Evolutionary conservation across 2,797 vertebrate species (phyloP).

Genomic region (Knipowitschia caucasica): DNA sequence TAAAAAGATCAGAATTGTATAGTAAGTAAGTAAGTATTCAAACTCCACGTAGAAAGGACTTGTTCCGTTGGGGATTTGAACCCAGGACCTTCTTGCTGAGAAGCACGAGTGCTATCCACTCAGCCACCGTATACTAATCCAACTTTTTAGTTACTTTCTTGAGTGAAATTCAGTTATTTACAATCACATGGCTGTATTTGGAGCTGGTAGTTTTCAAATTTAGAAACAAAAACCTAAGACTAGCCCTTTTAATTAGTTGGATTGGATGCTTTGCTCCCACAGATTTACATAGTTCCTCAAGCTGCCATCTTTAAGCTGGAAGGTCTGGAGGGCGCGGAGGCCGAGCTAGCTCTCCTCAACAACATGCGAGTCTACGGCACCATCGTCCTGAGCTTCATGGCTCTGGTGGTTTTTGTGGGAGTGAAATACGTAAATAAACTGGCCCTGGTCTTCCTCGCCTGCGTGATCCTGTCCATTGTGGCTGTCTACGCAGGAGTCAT

Average conservation of each 20-base stretch:
- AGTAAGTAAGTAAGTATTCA: no score
- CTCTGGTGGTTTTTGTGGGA: slow-evolving; percentile 92
- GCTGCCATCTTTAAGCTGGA: slow-evolving; percentile 94
- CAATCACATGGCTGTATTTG: no score
- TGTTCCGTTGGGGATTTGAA: no score
- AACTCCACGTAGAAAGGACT: no score
- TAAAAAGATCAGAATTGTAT: no score
- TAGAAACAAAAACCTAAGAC: neutral
- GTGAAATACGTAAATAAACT: slow-evolving; percentile 99
- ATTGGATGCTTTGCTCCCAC: neutral
- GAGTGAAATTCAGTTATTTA: no score
- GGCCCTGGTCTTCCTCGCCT: slow-evolving; percentile 93
- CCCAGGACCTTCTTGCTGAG: no score
- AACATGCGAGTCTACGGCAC: slow-evolving; percentile 98
- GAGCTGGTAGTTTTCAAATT: no score
- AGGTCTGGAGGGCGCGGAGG: slow-evolving; percentile 75
- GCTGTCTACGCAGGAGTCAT: slow-evolving; percentile 95
- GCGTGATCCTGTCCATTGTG: slow-evolving; percentile 94
- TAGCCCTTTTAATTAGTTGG: neutral
- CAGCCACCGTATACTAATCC: no score
- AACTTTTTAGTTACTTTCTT: no score
- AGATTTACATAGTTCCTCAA: slow-evolving; percentile 93
- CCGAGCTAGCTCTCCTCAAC: slow-evolving; percentile 86
- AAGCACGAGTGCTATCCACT: no score
- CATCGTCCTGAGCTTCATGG: slow-evolving; percentile 91